Conservation (phyloP, 2,888 invertebrate species). For the Oegoconia quadripuncta region DNA sequence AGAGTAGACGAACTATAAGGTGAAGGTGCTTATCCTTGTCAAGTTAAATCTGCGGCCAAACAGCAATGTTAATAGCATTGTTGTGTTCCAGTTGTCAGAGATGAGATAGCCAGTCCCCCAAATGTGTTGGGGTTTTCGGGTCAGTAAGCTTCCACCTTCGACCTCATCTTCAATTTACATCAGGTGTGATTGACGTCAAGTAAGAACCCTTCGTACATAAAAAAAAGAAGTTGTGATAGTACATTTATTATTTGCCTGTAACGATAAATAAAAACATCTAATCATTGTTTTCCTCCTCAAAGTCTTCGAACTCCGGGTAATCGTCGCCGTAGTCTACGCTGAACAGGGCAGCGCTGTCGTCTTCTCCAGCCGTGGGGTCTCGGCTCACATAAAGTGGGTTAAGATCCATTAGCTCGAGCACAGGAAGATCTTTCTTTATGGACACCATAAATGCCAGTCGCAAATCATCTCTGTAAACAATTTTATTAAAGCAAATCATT, state of each 20-base stretch:
- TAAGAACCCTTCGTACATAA: too few species aligned
- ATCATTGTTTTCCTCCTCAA: constrained; percentile 24
- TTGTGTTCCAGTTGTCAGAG: too few species aligned
- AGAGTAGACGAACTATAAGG: too few species aligned
- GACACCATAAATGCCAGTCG: constrained; percentile 60
- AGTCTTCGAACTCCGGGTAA: constrained; percentile 54
- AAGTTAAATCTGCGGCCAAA: too few species aligned
- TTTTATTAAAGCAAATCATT: not conserved
- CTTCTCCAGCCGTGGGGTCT: constrained; percentile 43
- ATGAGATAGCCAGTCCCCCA: too few species aligned
- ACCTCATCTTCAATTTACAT: too few species aligned
- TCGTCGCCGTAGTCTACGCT: constrained; percentile 50
- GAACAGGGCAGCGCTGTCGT: constrained; percentile 58
- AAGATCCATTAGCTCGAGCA: constrained; percentile 55
- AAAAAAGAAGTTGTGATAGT: too few species aligned
- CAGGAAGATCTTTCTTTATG: constrained; percentile 42
- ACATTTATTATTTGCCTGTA: not conserved
- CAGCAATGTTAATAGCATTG: too few species aligned
- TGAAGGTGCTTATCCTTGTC: too few species aligned
- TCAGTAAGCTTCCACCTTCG: too few species aligned
- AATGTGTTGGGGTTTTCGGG: too few species aligned
- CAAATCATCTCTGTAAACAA: constrained; percentile 41
- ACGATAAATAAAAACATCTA: not conserved
- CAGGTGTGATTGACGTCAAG: too few species aligned
- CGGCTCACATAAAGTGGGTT: constrained; percentile 56